Percentiles rank a stretch among this genome's conserved stretches.
These are phyloP conservation scores for Eulemur macaco DNA, from an alignment of 2,113 vertebrate species.

Conservation along the genomic window DNA sequence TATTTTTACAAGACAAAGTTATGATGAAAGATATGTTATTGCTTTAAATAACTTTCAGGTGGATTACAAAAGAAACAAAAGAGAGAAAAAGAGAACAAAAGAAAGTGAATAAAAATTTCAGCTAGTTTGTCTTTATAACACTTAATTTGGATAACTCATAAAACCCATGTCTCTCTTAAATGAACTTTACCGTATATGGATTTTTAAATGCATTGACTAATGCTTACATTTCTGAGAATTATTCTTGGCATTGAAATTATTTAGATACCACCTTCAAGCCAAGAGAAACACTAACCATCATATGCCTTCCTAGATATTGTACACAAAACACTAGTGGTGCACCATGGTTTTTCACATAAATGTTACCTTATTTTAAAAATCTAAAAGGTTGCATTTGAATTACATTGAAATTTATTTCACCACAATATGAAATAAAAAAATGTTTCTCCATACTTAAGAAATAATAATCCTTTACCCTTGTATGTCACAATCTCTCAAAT, in stretches of 20 bases:
- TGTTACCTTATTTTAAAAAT: neutral
- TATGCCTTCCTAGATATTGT: neutral
- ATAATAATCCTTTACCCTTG: neutral
- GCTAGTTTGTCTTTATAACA: conserved; percentile 23
- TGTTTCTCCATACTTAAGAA: neutral
- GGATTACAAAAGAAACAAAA: neutral
- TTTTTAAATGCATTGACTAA: conserved; percentile 54
- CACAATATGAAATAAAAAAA: neutral
- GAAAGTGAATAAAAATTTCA: neutral
- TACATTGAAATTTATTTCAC: neutral
- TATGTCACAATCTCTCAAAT: conserved; percentile 24
- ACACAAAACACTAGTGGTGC: neutral
- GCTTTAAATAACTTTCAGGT: neutral
- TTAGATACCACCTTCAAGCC: conserved; percentile 41
- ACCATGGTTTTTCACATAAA: neutral
- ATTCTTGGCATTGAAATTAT: conserved; percentile 53
- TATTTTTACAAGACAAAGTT: neutral
- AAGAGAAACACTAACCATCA: conserved; percentile 49
- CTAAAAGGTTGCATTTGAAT: neutral
- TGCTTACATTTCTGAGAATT: conserved; percentile 45
- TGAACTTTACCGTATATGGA: conserved; percentile 43
- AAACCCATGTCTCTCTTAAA: conserved; percentile 46
- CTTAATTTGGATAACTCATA: conserved; percentile 1
- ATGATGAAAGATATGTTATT: neutral
- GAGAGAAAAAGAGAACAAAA: neutral